Percentiles rank a stretch among this genome's conserved stretches.
Conservation (phyloP, 2,797 vertebrate genomes). For the Gallirallus australis region DNA sequence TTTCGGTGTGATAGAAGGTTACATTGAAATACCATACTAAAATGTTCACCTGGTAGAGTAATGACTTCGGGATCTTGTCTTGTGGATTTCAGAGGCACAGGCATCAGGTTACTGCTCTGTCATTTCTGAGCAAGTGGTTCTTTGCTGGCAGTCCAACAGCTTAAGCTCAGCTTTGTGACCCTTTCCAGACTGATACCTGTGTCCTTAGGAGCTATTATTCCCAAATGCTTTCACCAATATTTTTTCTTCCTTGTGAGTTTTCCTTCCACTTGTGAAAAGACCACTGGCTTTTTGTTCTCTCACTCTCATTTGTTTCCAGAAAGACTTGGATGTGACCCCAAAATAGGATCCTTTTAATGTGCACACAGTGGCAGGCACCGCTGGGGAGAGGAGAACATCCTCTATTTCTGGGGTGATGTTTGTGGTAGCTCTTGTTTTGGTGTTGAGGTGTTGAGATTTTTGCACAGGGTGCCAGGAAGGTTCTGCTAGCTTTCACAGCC, state of each 20-base stretch:
- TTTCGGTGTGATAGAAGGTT: neutral
- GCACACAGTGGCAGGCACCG: neutral
- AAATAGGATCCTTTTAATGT: neutral
- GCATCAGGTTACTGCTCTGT: accelerated
- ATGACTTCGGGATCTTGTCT: neutral
- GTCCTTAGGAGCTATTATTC: neutral
- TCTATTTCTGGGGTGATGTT: neutral
- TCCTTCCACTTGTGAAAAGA: neutral
- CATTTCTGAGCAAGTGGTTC: neutral
- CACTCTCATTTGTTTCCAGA: neutral
- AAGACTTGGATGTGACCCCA: neutral
- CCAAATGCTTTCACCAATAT: accelerated
- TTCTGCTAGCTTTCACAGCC: neutral
- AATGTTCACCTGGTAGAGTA: neutral
- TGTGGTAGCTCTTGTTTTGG: neutral
- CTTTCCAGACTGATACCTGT: neutral
- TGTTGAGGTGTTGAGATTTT: neutral
- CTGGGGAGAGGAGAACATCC: neutral
- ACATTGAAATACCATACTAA: neutral
- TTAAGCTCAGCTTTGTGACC: neutral
- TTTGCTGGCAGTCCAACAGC: neutral
- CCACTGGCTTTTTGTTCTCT: neutral
- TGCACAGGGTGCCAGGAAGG: neutral
- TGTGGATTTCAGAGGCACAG: neutral
- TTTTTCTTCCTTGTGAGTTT: slow-evolving; percentile 2